A percentile compares a stretch with the other conserved stretches of the same genome.
These are phyloP conservation scores for Trematocara macrostoma DNA, from an alignment of 2,113 vertebrate genomes.

Conservation along the genomic window DNA sequence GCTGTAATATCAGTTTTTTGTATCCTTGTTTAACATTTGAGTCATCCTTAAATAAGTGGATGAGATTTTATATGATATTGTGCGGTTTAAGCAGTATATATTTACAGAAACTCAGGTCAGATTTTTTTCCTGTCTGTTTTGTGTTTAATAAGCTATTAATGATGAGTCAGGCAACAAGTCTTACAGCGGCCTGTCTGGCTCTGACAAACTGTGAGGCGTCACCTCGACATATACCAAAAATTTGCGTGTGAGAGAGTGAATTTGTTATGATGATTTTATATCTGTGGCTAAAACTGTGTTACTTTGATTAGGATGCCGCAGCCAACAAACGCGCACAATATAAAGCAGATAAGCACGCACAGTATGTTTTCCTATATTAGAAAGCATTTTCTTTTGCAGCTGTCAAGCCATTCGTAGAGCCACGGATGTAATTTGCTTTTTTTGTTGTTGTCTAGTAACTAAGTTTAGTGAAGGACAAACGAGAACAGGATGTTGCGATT, in stretches of 20 bases:
- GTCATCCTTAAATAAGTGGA: not conserved
- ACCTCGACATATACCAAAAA: constrained; percentile 17
- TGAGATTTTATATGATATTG: not conserved
- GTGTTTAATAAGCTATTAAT: constrained; percentile 44
- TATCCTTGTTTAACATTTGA: not conserved
- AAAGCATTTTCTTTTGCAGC: not conserved
- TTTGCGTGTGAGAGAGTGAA: not conserved
- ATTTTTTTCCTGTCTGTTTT: not conserved
- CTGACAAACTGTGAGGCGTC: constrained; percentile 47
- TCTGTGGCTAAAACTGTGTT: not conserved
- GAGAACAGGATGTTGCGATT: not conserved
- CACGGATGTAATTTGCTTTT: not conserved
- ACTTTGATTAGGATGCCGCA: not conserved
- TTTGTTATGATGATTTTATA: not conserved
- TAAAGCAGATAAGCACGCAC: not conserved
- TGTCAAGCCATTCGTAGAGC: not conserved
- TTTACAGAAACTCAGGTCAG: not conserved
- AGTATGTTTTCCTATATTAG: not conserved
- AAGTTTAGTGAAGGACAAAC: not conserved
- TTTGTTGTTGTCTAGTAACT: not conserved
- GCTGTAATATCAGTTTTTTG: not conserved
- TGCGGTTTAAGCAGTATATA: not conserved
- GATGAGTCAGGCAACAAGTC: constrained; percentile 67
- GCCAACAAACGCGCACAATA: constrained; percentile 19
- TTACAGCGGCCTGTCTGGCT: constrained; percentile 51